A percentile compares a stretch with the other conserved stretches of the same genome.
phyloP scores from a whole-genome alignment of 2,113 vertebrate genomes.

The Apaloderma vittatum region DNA sequence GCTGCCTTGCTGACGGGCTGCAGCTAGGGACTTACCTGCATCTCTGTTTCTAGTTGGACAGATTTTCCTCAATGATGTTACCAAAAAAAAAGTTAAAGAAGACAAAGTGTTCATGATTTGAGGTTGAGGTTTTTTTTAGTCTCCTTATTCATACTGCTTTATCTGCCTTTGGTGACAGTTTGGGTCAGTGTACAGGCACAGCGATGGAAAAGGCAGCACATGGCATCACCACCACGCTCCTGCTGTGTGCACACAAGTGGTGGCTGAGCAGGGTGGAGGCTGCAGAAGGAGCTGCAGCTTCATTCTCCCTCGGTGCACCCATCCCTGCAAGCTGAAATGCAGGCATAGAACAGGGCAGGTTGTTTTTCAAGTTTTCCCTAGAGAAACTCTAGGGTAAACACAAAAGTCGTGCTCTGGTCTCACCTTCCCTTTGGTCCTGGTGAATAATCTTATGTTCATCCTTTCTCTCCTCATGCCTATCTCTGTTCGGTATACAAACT shows the following conservation, averaged over 20 bases:
- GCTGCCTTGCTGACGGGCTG: neutral
- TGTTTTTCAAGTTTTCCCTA: neutral
- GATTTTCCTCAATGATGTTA: neutral
- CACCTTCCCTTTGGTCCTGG: neutral
- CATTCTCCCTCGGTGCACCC: neutral
- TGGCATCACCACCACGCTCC: neutral
- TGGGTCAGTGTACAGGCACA: neutral
- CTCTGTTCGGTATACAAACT: neutral
- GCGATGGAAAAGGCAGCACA: rapidly evolving
- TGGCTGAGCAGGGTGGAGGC: neutral
- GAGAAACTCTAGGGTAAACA: neutral
- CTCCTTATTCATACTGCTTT: neutral
- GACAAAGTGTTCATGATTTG: neutral
- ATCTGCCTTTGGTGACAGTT: neutral
- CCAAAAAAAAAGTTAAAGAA: neutral
- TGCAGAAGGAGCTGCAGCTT: neutral
- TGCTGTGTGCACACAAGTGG: rapidly evolving
- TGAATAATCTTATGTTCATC: neutral
- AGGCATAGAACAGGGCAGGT: neutral
- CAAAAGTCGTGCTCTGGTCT: rapidly evolving
- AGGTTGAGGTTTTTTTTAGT: neutral
- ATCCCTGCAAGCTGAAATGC: neutral
- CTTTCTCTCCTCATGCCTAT: neutral
- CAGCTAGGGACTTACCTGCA: neutral
- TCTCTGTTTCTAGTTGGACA: neutral